These are phyloP conservation scores for Drosophila neutralis DNA, from an alignment of 2,888 invertebrate species.

Conservation along the genomic window DNA sequence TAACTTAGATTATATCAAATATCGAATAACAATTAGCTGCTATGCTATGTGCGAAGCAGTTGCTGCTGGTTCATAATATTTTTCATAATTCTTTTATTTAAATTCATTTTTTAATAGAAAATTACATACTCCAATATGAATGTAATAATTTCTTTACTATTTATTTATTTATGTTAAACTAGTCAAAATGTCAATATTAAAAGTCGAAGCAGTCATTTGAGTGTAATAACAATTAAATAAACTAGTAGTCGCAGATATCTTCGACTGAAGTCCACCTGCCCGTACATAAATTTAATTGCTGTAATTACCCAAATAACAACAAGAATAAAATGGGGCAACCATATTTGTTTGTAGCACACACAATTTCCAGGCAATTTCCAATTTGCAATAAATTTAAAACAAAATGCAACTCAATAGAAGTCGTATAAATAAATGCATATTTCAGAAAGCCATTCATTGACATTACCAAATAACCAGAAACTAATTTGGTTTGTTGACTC, in stretches of 20 bases:
- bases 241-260: not conserved
- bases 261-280: not conserved
- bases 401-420: not conserved
- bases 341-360: not conserved
- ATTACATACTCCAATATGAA: not conserved
- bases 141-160: not conserved
- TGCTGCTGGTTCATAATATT: not conserved
- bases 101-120: not conserved
- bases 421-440: not conserved
- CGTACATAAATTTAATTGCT: not conserved
- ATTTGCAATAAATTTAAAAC: not conserved
- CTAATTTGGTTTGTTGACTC: not conserved
- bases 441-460: slow-evolving; percentile 1
- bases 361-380: not conserved
- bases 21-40: not conserved
- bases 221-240: not conserved
- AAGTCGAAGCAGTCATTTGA: not conserved
- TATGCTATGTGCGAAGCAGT: not conserved
- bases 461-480: slow-evolving; percentile 1
- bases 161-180: not conserved
- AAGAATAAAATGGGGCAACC: not conserved
- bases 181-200: not conserved
- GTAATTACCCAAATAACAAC: not conserved
- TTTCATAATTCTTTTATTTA: not conserved
- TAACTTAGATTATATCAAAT: not conserved